Base-by-base conservation (phyloP, 2,888 invertebrate genomes). In the Priocnemis perturbator region DNA sequence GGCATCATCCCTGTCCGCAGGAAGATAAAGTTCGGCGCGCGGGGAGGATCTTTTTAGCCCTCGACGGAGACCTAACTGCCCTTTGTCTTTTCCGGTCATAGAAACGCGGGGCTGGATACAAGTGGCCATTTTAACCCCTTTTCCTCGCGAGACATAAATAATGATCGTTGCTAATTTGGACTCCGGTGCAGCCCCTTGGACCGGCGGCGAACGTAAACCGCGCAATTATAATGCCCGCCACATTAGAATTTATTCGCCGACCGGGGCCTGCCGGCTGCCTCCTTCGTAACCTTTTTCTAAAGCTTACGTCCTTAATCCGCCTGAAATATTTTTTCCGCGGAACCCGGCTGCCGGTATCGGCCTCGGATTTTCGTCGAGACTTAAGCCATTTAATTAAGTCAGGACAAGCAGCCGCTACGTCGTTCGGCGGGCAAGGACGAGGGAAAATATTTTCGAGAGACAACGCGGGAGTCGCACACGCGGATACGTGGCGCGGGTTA, bases 161-260 rank as follows among this genome's bases (percentile, higher is more conserved):
- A 89, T 88, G 87, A 89, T 88, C 87, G 88, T 86, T 83, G 88
- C 88, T 88, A 88, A 89, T 89, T 89, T 88, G 87, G 85, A 81
- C 73, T 72, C 68, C 63, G 76, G 70, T 64, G 80, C 81, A 83
- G 83, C 80, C 85, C 47, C 84, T 83, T 84, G 82, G 81, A 50
- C 74, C 81, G 73, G 69, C 50, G 78, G 70, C 62, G 77, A 74
- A 83, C 82, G 85, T 87, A 87, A 87, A 88, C 85, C 86, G 85
- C 84, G 85, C 88, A 89, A 89, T 88, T 89, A 89, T 88, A 87
- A 87, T 86, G 85, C 83, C 37, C 84, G 83, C 85, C 86, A 83
- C 87, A 88, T 89, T 88, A 88, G 87, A 89, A 89, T 89, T 89
- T 88, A 89, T 89, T 87, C 78, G 81, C 76, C 70, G 68, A 60